phyloP scores from a whole-genome alignment of 2,113 vertebrate genomes.

The Numida meleagris region DNA sequence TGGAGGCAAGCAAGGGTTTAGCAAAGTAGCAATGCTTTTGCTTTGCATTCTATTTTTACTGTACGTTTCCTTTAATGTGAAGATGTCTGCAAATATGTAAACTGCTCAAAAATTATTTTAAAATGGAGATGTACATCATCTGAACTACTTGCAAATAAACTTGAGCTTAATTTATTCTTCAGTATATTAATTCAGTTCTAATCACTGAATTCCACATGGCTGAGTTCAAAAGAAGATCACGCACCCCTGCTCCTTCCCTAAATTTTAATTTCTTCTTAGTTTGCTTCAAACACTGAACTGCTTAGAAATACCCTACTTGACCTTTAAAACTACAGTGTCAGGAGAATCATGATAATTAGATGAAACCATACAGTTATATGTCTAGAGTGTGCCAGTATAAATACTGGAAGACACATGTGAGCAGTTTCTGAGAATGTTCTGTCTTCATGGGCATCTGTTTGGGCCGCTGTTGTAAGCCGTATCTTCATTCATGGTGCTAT shows the following conservation, averaged over 20 bases:
- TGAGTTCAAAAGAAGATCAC: slow-evolving; percentile 61
- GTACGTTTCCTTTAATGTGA: neutral
- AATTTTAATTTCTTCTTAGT: slow-evolving; percentile 41
- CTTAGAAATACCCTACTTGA: slow-evolving; percentile 31
- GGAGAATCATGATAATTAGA: neutral
- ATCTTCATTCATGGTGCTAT: neutral
- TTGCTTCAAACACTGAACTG: neutral
- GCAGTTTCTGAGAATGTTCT: neutral
- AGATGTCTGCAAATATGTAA: slow-evolving; percentile 15
- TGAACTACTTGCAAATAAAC: slow-evolving; percentile 21
- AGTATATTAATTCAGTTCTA: slow-evolving; percentile 59
- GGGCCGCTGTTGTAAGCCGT: neutral
- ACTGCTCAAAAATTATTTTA: neutral
- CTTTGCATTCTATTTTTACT: neutral
- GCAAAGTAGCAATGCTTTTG: neutral
- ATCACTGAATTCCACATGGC: slow-evolving; percentile 65
- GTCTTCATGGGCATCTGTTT: neutral
- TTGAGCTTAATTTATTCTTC: slow-evolving; percentile 54
- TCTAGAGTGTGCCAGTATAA: neutral
- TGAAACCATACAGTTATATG: neutral
- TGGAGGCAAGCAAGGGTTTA: neutral
- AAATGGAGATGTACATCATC: slow-evolving; percentile 25
- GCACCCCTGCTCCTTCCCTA: neutral
- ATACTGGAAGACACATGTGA: neutral
- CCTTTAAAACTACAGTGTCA: slow-evolving; percentile 33